Base-by-base conservation (phyloP, 2,797 vertebrate species). In the Ctenochaetus hawaiiensis region DNA sequence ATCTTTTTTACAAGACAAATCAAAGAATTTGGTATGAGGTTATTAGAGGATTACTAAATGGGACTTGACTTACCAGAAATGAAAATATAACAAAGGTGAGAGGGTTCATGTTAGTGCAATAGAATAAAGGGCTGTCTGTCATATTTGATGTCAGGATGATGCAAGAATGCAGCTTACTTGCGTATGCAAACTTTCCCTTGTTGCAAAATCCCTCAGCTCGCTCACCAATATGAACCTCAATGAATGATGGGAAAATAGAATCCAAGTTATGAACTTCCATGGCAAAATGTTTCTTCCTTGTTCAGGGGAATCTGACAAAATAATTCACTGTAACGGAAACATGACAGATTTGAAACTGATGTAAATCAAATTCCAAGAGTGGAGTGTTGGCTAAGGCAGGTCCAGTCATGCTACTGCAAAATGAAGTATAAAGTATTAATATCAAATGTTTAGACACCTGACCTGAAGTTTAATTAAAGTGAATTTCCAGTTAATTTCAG, bases 181-280 rank as follows among this genome's bases (percentile, higher is more conserved):
- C 5, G 51, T 8, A 16, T 2, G 17, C 6, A 56, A 9, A 65
- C 26, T 60, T 43, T 4, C 56, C 22, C 22, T 9, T 48, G 23
- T 72, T 67, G 57, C 63, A 1, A 11, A 44, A 52, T 43, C 5
- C 7, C n/a, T 57, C 26, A 16, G 8, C n/a, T 16, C 1, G 0
- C 26, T 10, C 1, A 9, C 56, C n/a, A 2, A 5, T 13, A 22
- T 13, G 6, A 1, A 26, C 4, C 2, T 0, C 3, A 1, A 1
- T 17, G 18, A 54, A 61, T 17, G 6, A 41, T 41, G 10, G 11
- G 22, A 14, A 44, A 11, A 12, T 63, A 9, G 12, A 66, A 17
- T 22, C 12, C 44, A 14, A 5, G 0, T 14, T 22, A 2, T 17
- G 4, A 0, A 43, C 43, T 62, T 67, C 51, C 22, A 16, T 2